These are phyloP conservation scores for Atractosteus spatula DNA, from an alignment of 2,113 vertebrate genomes.

Conservation along the genomic window DNA sequence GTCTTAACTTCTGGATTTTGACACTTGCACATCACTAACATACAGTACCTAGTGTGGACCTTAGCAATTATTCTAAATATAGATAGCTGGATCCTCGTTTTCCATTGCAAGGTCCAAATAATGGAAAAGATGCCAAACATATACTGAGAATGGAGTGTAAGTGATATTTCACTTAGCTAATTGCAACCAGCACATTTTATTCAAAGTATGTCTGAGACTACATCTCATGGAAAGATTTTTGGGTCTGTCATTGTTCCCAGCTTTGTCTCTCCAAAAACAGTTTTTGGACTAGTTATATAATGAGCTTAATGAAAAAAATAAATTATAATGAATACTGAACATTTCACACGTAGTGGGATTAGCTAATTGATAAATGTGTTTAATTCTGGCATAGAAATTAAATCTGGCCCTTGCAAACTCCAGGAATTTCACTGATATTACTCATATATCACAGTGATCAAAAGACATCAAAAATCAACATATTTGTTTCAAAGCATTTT, in stretches of 20 bases:
- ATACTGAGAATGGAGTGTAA: constrained; percentile 42
- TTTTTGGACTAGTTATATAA: too few relatives aligned
- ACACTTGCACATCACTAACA: constrained; percentile 29
- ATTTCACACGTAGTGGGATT: too few relatives aligned
- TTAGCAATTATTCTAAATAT: constrained; percentile 38
- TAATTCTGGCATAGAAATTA: too few relatives aligned
- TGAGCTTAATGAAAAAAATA: too few relatives aligned
- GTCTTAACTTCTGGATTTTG: constrained; percentile 28
- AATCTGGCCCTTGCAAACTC: too few relatives aligned
- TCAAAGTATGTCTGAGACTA: constrained; percentile 35
- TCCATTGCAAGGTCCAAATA: constrained; percentile 50
- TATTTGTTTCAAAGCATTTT: too few relatives aligned
- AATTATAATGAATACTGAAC: too few relatives aligned
- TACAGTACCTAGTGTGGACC: constrained; percentile 30
- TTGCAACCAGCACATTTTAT: constrained; percentile 39
- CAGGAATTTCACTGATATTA: too few relatives aligned
- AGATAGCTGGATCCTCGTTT: constrained; percentile 40
- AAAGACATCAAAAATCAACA: too few relatives aligned
- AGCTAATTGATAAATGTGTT: too few relatives aligned
- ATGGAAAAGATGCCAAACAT: constrained; percentile 40
- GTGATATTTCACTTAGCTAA: constrained; percentile 44
- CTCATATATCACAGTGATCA: too few relatives aligned
- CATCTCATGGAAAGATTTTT: constrained; percentile 28
- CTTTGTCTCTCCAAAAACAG: too few relatives aligned
- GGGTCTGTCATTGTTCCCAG: constrained; percentile 10